Base-by-base conservation (phyloP, 2,888 invertebrate species). In the Belgica antarctica region DNA sequence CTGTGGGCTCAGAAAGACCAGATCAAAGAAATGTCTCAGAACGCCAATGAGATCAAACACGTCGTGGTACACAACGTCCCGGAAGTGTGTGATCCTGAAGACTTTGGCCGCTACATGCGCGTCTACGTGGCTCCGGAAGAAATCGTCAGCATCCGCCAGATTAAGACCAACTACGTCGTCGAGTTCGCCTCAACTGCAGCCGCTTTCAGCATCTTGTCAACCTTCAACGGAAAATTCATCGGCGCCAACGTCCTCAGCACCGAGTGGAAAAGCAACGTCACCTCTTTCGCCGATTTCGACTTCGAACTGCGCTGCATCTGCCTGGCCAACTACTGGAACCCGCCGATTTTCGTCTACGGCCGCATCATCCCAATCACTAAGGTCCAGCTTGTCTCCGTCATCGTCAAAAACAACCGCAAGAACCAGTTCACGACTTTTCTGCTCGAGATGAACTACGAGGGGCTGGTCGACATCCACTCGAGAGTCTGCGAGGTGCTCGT, bases 331-430 rank as follows among this genome's bases (percentile, higher is more conserved):
- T 73, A 72, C 47, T 77, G 77, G 77, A 59, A 71, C 27, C 73
- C 75, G 10, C 77, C 77, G 2, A 71, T 77, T 1, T 73, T 77
- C 0, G 73, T 77, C n/a, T 77, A 76, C 71, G 77, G 77, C 0
- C 74, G 75, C 10, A 73, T 73, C 34, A 76, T 73, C 25, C 73
- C 74, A 17, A 19, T 57, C 0, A 73, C 74, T 15, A 69, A 71
- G 4, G 2, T 75, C 1, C 77, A 77, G 57, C 76, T 76, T 72
- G 74, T 73, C 7, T 75, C 75, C 2, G 75, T 77, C 75, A 8
- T 70, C 75, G 36, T 73, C 76, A 7, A 74, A 74, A 59, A 63
- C 46, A 3, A 34, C 19, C 34, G 34, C 3, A 15, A 71, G 8
- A 72, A 73, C n/a, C 71, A 71, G 0, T 70, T 73, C 8, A 73